Evolutionary conservation across 2,888 invertebrate genomes (phyloP).

Genomic region (Octodonta nipae): DNA sequence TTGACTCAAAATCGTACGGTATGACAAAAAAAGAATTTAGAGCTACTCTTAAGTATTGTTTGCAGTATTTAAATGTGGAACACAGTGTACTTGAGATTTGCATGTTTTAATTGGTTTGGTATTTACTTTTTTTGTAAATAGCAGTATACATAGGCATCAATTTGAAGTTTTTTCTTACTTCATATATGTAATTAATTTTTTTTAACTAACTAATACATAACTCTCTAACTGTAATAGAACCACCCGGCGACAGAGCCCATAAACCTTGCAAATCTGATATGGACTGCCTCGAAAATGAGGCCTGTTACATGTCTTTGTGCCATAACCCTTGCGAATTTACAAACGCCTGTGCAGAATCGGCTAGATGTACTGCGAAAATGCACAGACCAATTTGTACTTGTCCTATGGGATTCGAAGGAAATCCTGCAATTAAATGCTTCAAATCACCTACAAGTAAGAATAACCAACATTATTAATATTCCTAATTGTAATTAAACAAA

Average conservation of each 20-base stretch:
- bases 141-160: slow-evolving; percentile 4
- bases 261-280: slow-evolving; percentile 71
- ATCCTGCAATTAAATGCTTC: slow-evolving; percentile 69
- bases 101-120: slow-evolving; percentile 17
- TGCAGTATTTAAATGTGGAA: too few species aligned
- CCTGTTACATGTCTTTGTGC: slow-evolving; percentile 70
- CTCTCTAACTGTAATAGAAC: slow-evolving; percentile 48
- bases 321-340: slow-evolving; percentile 74
- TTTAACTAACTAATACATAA: slow-evolving; percentile 19
- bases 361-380: slow-evolving; percentile 67
- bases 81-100: too few species aligned
- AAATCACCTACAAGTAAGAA: slow-evolving; percentile 64
- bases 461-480: slow-evolving; percentile 17
- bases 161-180: too few species aligned
- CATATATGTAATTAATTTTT: slow-evolving; percentile 16
- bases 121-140: slow-evolving; percentile 12
- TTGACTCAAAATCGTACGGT: too few species aligned
- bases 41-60: too few species aligned
- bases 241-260: slow-evolving; percentile 55
- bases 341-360: slow-evolving; percentile 60
- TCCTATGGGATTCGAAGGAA: slow-evolving; percentile 66
- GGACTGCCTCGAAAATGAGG: slow-evolving; percentile 70
- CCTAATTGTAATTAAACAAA: too few species aligned
- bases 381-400: slow-evolving; percentile 74
- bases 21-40: too few species aligned